Evolutionary conservation across 2,113 vertebrate species (phyloP), one percentile per base, ranked within the genome.

Genomic region (Myiozetetes cayanensis): DNA sequence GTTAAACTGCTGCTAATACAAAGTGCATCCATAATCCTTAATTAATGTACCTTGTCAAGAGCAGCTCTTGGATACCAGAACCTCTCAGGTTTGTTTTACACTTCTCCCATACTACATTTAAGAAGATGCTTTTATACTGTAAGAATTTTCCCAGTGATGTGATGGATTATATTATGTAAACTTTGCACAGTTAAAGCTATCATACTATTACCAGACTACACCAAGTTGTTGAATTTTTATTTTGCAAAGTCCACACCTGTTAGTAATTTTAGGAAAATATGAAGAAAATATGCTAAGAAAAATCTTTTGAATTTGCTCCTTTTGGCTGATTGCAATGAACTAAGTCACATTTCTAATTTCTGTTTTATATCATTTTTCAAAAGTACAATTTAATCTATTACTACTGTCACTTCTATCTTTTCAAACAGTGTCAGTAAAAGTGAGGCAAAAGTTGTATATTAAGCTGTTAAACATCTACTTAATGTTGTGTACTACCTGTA

Each of bases 1-100:
- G 84, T 84, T 71, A 10, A 80, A 71, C 43, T 78, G 52, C 58
- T 89, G 33, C 27, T 93, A 55, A 71, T 87, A 43, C 6, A 14
- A 89, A 76, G 37, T 83, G 30, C 28, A 85, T 83, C 49, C 67
- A 33, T 93, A 93, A 89, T 95, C 81, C 74, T 87, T 78, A 83
- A 92, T 96, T 96, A 85, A 66, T 55, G n/a, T 78, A 85, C 31
- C 14, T 92, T 87, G 58, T 95, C 85, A 89, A 89, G 77, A 89
- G 46, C 37, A 73, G 62, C 37, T 94, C 49, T 83, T 93, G 50
- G 50, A 85, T 87, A 67, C 75, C 55, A 59, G 72, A 91, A 85
- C 21, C 74, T 93, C 63, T 95, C 33, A 55, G 47, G 43, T 77
- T 85, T 93, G n/a, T 49, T 93, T 87, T 85, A 83, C 8, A 7